A percentile compares a stretch with the other conserved stretches of the same genome.
These are phyloP conservation scores for Loris lydekkerianus DNA, from an alignment of 2,797 vertebrate species.

Conservation along the genomic window DNA sequence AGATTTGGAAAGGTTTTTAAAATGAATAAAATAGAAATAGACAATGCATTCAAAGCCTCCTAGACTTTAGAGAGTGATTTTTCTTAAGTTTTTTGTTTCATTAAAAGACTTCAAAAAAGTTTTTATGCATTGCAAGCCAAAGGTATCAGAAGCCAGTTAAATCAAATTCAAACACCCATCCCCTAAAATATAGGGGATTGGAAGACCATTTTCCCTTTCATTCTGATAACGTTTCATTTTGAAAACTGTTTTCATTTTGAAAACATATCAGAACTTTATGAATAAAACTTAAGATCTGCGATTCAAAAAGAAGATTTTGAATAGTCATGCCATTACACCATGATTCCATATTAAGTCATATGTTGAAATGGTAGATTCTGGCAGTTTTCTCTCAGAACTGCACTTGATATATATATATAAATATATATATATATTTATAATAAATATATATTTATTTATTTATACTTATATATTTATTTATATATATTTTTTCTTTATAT, in stretches of 20 bases:
- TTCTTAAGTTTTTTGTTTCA: neutral
- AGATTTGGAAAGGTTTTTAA: slow-evolving; percentile 20
- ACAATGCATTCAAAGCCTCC: neutral
- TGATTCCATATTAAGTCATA: neutral
- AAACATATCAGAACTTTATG: neutral
- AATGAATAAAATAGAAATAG: slow-evolving; percentile 42
- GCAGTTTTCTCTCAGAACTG: neutral
- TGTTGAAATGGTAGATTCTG: neutral
- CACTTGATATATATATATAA: neutral
- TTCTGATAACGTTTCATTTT: neutral
- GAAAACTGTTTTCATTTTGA: neutral
- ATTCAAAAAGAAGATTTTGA: slow-evolving; percentile 14
- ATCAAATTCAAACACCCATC: neutral
- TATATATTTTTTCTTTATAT: neutral
- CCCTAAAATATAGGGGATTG: neutral
- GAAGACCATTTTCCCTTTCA: slow-evolving; percentile 36
- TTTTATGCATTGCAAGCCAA: neutral
- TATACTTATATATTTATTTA: neutral
- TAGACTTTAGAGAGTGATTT: neutral
- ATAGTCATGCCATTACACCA: neutral
- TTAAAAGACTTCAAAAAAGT: neutral
- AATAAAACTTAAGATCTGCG: neutral
- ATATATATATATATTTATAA: no score
- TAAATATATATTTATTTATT: no score
- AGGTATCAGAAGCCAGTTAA: neutral